These are phyloP conservation scores for Prenolepis imparis DNA, from an alignment of 2,888 invertebrate genomes.

Conservation along the genomic window DNA sequence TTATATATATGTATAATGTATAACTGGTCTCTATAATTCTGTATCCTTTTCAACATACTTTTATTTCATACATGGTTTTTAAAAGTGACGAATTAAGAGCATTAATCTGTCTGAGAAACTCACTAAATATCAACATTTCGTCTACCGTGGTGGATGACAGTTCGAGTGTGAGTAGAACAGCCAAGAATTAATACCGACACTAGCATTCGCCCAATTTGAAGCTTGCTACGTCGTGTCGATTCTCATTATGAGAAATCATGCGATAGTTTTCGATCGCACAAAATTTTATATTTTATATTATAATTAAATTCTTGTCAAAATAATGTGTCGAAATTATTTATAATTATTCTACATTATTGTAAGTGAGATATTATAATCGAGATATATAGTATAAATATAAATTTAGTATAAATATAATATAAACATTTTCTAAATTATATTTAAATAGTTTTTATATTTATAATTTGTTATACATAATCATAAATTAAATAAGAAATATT, in stretches of 20 bases:
- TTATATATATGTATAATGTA: no score
- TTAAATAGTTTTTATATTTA: background rate
- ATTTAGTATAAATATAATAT: background rate
- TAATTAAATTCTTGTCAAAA: constrained; percentile 8
- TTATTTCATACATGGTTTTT: background rate
- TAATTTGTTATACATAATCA: background rate
- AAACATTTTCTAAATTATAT: background rate
- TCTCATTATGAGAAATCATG: constrained; percentile 60
- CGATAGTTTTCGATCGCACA: constrained; percentile 32
- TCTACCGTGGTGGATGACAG: constrained; percentile 37
- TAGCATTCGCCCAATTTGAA: constrained; percentile 81
- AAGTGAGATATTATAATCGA: background rate
- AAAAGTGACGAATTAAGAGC: background rate
- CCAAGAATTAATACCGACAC: constrained; percentile 80
- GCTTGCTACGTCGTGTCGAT: constrained; percentile 64
- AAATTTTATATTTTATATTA: constrained; percentile 1
- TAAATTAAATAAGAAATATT: background rate
- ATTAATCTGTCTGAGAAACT: constrained; percentile 10
- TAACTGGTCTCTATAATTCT: background rate
- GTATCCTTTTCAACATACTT: background rate
- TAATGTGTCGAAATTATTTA: background rate
- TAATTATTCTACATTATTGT: background rate
- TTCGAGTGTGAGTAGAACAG: constrained; percentile 69
- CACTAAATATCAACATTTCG: constrained; percentile 9
- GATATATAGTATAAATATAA: background rate